Conservation (phyloP, 2,113 vertebrate genomes). For the Labeo catla region DNA sequence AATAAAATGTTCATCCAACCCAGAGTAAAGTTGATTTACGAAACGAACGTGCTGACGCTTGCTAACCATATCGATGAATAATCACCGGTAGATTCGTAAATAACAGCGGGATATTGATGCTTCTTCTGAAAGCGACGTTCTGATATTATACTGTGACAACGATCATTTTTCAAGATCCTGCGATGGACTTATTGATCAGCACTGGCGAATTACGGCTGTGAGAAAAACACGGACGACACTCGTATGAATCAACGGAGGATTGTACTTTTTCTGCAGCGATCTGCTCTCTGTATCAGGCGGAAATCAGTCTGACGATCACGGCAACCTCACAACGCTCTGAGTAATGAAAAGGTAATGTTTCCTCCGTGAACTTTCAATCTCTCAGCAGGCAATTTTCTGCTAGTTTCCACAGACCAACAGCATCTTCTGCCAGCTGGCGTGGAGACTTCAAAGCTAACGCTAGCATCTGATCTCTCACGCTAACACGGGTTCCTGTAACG, state of each 20-base stretch:
- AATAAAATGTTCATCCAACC: not conserved
- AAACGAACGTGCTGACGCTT: not conserved
- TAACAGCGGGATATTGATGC: not conserved
- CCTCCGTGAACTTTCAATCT: not conserved
- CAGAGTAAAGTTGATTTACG: not conserved
- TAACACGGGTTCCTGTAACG: not conserved
- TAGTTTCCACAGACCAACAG: not conserved
- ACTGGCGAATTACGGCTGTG: not conserved
- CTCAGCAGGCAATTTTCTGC: not conserved
- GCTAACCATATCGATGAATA: not conserved
- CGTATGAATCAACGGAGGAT: not conserved
- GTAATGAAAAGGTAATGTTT: constrained; percentile 6
- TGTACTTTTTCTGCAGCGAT: not conserved
- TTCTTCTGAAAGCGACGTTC: not conserved
- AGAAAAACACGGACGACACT: not conserved
- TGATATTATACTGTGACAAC: not conserved
- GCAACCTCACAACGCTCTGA: not conserved
- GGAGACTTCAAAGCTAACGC: constrained; percentile 10
- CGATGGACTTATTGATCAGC: constrained; percentile 22
- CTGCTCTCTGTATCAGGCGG: not conserved
- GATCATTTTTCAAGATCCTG: constrained; percentile 2
- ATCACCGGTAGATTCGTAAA: not conserved
- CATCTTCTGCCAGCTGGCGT: not conserved
- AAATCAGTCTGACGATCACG: not conserved
- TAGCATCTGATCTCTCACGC: not conserved